Base-by-base conservation (phyloP, 2,888 invertebrate genomes). In the Zygaena filipendulae region DNA sequence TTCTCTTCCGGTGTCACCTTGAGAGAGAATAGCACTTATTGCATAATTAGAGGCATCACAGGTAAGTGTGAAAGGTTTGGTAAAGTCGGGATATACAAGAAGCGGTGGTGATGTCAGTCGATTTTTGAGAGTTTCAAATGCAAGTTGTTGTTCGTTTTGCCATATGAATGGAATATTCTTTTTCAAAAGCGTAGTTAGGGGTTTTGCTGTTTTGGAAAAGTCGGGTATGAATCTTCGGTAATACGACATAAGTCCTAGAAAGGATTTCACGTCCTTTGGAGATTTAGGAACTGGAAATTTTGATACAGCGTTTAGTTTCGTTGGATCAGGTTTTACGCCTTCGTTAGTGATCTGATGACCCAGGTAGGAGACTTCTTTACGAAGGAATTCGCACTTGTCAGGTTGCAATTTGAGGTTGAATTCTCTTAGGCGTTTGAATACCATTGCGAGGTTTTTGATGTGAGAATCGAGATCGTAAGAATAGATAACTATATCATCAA, bases 311-410 rank as follows among this genome's bases (percentile, higher is more conserved):
- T 35, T 30, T 4, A 27, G 13, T 21, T 43, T 43, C 4, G 21
- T 23, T 14, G 25, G 22, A 8, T 30, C 23, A 8, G 32, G 28
- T 32, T 25, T 28, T 18, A 28, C 28, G 13, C 19, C 23, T 13
- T 20, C 20, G 22, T 22, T 35, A 7, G 43, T 40, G 11, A 50
- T 43, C n/a, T 45, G 33, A 23, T 45, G 49, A 5, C 50, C 54
- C 9, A 52, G 25, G 31, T 42, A 49, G 7, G 38, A 38, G 6
- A 53, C 44, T 41, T 49, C 45, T 13, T 29, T 36, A 13, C 35
- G 24, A 28, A 49, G 27, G 23, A 47, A 49, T 38, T 49, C 44
- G 16, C 44, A 41, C 31, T 49, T 49, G 25, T 49, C 46, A 4
- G 38, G 27, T 32, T 45, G 29, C 5, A 51, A 18, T 32, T 47